Base-by-base conservation (phyloP, 2,888 invertebrate genomes). In the Euclidia mi region DNA sequence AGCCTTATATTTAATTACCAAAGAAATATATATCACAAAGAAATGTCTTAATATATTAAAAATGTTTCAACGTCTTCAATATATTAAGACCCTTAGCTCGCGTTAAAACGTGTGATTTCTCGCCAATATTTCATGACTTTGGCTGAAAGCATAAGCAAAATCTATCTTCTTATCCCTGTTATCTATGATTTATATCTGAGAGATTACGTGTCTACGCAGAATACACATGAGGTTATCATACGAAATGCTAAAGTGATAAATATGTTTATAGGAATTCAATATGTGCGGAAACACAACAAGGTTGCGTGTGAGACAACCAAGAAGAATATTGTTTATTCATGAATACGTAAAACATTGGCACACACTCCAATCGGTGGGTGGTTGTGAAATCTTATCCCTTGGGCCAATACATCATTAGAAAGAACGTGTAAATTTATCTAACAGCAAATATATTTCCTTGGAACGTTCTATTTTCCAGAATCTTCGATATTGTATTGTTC, bases 251-350 rank as follows among this genome's bases (percentile, higher is more conserved):
- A 38, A 20, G 51, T 66, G 48, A 71, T 68, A 61, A 68, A 71
- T 66, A 55, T 59, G 61, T 65, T 56, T 56, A 67, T 56, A 55
- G 47, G 40, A 56, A 49, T 61, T 58, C 56, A 55, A 65, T 71
- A 59, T 56, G 57, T 37, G 42, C 45, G 37, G 49, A 45, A 68
- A 69, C 67, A 66, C 72, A 81, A 76, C 71, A 74, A 76, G 72
- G 71, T 76, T 71, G 56, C 65, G 62, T 69, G 66, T 49, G 59
- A 70, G 57, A 31, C 59, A 68, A 50, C 68, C 60, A 77, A 51
- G 70, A 67, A 50, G 65, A 44, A 62, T 74, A 75, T 78, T 87
- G 82, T 82, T 82, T 88, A 87, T 87, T 87, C 81, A 86, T 86
- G 80, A 78, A 76, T 68, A 71, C 70, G 69, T 72, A 76, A 81